A percentile compares a stretch with the other conserved stretches of the same genome.
These are phyloP conservation scores for Apocheima hispidaria DNA, from an alignment of 2,888 invertebrate genomes.

Conservation along the genomic window DNA sequence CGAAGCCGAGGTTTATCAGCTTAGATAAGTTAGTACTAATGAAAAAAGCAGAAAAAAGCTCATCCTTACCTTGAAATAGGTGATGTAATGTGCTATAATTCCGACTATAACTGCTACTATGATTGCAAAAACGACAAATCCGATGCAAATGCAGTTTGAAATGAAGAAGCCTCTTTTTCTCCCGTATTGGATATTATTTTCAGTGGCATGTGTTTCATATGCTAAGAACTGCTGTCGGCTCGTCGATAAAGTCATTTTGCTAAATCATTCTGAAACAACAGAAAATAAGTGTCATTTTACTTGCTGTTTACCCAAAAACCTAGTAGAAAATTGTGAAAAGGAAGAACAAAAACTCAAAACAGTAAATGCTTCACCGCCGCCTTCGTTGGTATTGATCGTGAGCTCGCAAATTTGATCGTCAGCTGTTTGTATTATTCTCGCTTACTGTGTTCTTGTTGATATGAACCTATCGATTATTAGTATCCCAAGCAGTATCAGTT, in stretches of 20 bases:
- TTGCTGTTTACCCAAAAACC: no score
- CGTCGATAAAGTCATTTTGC: conserved; percentile 76
- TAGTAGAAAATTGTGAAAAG: no score
- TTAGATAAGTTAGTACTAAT: not conserved
- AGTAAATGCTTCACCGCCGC: not conserved
- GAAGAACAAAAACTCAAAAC: not conserved
- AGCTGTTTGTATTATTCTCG: no score
- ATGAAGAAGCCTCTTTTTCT: conserved; percentile 88
- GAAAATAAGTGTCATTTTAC: conserved; percentile 25
- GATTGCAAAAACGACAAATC: conserved; percentile 69
- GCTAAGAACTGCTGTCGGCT: conserved; percentile 87
- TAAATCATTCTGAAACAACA: conserved; percentile 65
- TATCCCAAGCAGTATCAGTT: no score
- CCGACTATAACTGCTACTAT: conserved; percentile 72
- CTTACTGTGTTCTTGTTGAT: not conserved
- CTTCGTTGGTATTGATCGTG: not conserved
- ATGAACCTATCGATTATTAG: no score
- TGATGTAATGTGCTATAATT: conserved; percentile 76
- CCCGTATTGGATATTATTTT: conserved; percentile 85
- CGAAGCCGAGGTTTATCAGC: conserved; percentile 1
- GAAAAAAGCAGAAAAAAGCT: not conserved
- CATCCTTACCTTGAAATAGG: conserved; percentile 72
- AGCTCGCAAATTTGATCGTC: not conserved
- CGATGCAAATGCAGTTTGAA: conserved; percentile 85
- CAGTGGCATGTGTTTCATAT: conserved; percentile 81